These are phyloP conservation scores for Acrossocheilus wenchowensis DNA, from an alignment of 2,797 vertebrate genomes.

Conservation along the genomic window DNA sequence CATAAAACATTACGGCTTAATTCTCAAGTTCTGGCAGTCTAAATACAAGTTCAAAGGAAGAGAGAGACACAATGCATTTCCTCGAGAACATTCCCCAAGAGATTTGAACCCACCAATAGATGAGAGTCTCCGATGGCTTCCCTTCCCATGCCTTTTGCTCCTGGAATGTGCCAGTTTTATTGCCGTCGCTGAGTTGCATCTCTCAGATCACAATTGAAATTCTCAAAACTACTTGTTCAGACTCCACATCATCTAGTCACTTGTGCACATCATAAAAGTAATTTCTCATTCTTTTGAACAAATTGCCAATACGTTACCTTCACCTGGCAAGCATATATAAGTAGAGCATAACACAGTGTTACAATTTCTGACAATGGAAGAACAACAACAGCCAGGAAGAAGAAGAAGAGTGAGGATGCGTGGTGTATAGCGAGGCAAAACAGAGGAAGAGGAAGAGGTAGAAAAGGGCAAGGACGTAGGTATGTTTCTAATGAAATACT, in stretches of 20 bases:
- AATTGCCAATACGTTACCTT: no score
- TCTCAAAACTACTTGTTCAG: background rate
- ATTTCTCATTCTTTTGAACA: no score
- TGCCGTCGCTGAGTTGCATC: background rate
- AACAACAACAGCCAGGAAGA: background rate
- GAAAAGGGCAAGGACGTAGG: background rate
- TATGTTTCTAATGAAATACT: background rate
- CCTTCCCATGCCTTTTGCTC: constrained; percentile 48
- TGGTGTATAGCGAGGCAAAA: background rate
- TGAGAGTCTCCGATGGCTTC: constrained; percentile 45
- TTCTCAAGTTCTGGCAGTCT: constrained; percentile 10
- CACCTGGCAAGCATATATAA: background rate
- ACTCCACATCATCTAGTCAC: background rate
- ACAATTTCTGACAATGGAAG: background rate
- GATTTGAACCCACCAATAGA: constrained; percentile 24
- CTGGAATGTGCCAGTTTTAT: constrained; percentile 3
- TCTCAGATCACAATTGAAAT: background rate
- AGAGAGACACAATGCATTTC: constrained; percentile 24
- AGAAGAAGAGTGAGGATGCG: background rate
- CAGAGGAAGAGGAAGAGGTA: background rate
- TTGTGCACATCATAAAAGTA: background rate
- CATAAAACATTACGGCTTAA: background rate
- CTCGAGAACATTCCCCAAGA: constrained; percentile 1
- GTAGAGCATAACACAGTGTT: background rate
- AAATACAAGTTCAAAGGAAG: constrained; percentile 26